Conservation (phyloP, 2,888 invertebrate species). For the Agriopis aurantiaria region DNA sequence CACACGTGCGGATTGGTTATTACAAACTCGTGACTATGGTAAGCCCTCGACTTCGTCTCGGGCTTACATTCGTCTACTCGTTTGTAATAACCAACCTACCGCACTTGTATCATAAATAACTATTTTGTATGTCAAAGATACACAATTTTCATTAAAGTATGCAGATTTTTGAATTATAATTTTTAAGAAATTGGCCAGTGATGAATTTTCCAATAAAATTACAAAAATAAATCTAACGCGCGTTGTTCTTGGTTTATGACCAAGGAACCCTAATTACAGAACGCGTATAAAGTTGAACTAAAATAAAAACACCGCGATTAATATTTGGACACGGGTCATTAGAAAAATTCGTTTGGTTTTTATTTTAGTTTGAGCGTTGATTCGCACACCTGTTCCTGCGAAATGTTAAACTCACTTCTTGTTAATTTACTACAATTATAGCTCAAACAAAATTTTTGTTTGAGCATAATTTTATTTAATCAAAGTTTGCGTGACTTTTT, state of each 20-base stretch:
- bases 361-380: conserved; percentile 33
- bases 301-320: conserved; percentile 47
- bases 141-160: no score
- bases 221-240: no score
- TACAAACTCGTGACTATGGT: no score
- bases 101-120: no score
- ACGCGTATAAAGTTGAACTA: conserved; percentile 32
- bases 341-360: conserved; percentile 44
- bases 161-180: no score
- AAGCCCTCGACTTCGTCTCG: no score
- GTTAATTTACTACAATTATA: conserved; percentile 3
- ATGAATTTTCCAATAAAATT: no score
- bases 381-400: conserved; percentile 33
- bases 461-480: not conserved
- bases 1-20: no score
- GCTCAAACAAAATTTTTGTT: not conserved
- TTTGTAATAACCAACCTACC: no score
- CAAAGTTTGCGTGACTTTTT: not conserved
- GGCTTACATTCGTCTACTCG: no score
- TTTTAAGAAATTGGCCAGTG: no score
- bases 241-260: not conserved
- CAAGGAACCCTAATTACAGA: conserved; percentile 34
- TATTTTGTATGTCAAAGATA: no score
- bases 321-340: conserved; percentile 50
- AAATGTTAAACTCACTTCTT: conserved; percentile 12